Conservation (phyloP, 1,140 invertebrate species). For the Drusus annulatus region DNA sequence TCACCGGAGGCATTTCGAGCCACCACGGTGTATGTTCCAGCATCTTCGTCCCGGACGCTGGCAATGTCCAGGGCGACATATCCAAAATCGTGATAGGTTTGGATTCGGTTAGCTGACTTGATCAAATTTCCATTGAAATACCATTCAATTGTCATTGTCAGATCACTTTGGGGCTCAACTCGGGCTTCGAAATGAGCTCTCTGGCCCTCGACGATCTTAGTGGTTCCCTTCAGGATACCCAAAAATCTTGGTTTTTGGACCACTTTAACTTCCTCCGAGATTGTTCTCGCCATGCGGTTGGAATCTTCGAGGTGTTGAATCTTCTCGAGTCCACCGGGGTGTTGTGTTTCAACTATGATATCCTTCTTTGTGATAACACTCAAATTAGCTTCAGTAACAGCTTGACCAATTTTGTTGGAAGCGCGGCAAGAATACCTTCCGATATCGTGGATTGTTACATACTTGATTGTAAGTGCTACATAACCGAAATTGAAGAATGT, state of each 20-base stretch:
- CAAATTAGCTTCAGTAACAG: slow-evolving; percentile 89
- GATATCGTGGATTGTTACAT: slow-evolving; percentile 90
- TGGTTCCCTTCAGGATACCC: slow-evolving; percentile 90
- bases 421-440: slow-evolving; percentile 94
- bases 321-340: slow-evolving; percentile 89
- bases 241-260: slow-evolving; percentile 88
- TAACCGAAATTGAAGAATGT: slow-evolving; percentile 98
- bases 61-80: slow-evolving; percentile 95
- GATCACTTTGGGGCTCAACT: slow-evolving; percentile 93
- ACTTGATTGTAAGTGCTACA: slow-evolving; percentile 96
- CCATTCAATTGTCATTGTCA: slow-evolving; percentile 91
- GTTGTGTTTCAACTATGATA: slow-evolving; percentile 88
- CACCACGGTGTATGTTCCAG: slow-evolving; percentile 89
- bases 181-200: slow-evolving; percentile 96
- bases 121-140: slow-evolving; percentile 91
- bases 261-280: slow-evolving; percentile 82
- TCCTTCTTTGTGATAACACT: slow-evolving; percentile 90
- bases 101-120: slow-evolving; percentile 87
- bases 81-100: slow-evolving; percentile 95
- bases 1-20: slow-evolving; percentile 91
- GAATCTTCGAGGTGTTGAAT: slow-evolving; percentile 92
- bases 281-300: slow-evolving; percentile 76
- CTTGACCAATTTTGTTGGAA: slow-evolving; percentile 90
- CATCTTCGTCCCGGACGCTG: slow-evolving; percentile 88
- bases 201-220: slow-evolving; percentile 96